phyloP scores from a whole-genome alignment of 2,888 invertebrate species.

The Caenorhabditis wallacei region DNA sequence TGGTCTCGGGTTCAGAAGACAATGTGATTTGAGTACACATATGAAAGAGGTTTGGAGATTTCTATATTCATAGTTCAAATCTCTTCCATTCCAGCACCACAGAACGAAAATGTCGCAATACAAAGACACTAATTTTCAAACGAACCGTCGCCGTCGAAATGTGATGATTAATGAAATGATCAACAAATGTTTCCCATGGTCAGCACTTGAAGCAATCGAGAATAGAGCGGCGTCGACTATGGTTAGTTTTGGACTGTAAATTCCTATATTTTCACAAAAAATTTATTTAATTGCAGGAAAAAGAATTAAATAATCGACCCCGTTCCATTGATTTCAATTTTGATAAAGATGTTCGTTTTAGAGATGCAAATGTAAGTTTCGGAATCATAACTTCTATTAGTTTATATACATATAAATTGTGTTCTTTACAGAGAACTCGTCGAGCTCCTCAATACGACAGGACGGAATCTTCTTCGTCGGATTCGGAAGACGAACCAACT shows the following conservation, averaged over 20 bases:
- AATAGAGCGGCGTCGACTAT: background rate
- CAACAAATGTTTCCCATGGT: slow-evolving; percentile 51
- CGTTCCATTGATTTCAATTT: background rate
- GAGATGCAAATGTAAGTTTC: slow-evolving; percentile 1
- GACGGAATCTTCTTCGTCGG: slow-evolving; percentile 8
- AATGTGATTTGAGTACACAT: slow-evolving; percentile 42
- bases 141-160: slow-evolving; percentile 30
- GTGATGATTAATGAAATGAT: slow-evolving; percentile 19
- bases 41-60: slow-evolving; percentile 41
- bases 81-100: background rate
- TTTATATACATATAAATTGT: background rate
- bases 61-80: background rate
- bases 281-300: background rate
- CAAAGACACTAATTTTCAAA: slow-evolving; percentile 38
- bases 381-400: background rate
- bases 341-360: slow-evolving; percentile 22
- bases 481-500: background rate
- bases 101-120: background rate
- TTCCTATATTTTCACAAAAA: no score
- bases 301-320: background rate
- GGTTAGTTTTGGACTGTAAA: background rate
- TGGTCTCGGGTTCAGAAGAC: slow-evolving; percentile 16
- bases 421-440: slow-evolving; percentile 39
- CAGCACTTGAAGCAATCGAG: slow-evolving; percentile 8
- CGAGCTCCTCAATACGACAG: slow-evolving; percentile 37